Conservation (phyloP, 2,888 invertebrate species). For the Cylloceria caligata region DNA sequence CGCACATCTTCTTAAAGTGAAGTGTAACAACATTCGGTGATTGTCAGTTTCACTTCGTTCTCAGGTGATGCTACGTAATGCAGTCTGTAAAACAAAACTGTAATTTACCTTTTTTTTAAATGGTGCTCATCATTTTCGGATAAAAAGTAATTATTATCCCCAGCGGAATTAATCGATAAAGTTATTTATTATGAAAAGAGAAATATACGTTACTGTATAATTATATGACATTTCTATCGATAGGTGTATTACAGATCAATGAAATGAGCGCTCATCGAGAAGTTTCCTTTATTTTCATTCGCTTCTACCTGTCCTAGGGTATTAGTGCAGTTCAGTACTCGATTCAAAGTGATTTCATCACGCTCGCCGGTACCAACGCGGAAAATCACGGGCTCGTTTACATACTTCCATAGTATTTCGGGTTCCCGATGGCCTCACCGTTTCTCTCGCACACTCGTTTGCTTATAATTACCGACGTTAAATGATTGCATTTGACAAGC, state of each 20-base stretch:
- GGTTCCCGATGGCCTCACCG: neutral
- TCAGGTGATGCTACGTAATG: no score
- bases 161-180: neutral
- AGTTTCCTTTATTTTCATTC: neutral
- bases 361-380: neutral
- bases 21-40: no score
- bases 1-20: no score
- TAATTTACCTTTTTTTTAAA: neutral
- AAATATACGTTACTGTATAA: neutral
- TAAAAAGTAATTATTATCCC: neutral
- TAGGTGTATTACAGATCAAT: neutral
- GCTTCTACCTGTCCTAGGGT: neutral
- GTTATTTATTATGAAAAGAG: neutral
- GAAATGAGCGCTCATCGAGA: neutral
- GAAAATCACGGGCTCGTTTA: constrained; percentile 40
- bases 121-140: neutral
- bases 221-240: neutral
- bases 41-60: no score
- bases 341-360: constrained; percentile 31
- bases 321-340: neutral
- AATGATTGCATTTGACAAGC: constrained; percentile 34
- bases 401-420: constrained; percentile 20
- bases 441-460: neutral
- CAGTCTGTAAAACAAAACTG: no score
- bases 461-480: constrained; percentile 14